Conservation (phyloP, 1,140 invertebrate species). For the Laupala kohalensis region DNA sequence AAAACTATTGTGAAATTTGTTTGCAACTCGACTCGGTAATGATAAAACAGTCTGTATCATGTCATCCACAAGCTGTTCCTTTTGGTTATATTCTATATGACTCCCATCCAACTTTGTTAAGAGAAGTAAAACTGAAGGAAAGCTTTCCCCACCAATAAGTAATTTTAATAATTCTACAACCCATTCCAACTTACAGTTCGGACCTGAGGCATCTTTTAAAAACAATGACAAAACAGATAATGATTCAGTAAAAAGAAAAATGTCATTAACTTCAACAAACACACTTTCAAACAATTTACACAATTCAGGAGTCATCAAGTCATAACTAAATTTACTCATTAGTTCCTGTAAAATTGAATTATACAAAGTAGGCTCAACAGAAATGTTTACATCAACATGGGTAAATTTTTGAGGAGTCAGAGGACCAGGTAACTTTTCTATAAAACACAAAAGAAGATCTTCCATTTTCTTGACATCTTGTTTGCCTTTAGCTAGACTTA, state of each 20-base stretch:
- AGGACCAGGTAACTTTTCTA: slow-evolving; percentile 39
- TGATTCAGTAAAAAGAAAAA: slow-evolving; percentile 34
- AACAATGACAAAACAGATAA: slow-evolving; percentile 31
- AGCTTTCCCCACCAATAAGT: slow-evolving; percentile 39
- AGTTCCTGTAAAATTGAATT: slow-evolving; percentile 16
- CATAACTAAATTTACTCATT: slow-evolving; percentile 32
- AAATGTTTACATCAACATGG: slow-evolving; percentile 13
- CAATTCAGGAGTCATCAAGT: slow-evolving; percentile 34
- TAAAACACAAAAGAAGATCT: slow-evolving; percentile 17
- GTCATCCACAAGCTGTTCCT: slow-evolving; percentile 39
- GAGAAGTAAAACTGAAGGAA: slow-evolving; percentile 31
- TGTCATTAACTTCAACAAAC: slow-evolving; percentile 33
- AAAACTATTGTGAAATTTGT: slow-evolving; percentile 38
- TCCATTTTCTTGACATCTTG: too few species aligned
- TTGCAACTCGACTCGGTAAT: slow-evolving; percentile 51
- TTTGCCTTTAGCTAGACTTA: too few species aligned
- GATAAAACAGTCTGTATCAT: slow-evolving; percentile 46
- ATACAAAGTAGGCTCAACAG: background rate
- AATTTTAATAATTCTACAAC: slow-evolving; percentile 33
- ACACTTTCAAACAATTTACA: slow-evolving; percentile 18
- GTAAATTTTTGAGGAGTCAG: slow-evolving; percentile 45
- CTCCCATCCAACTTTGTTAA: background rate
- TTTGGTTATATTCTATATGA: too few species aligned
- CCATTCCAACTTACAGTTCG: slow-evolving; percentile 20
- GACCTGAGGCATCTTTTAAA: slow-evolving; percentile 27